Evolutionary conservation across 30 jellyfish, hydroid and myxozoan species (phyloP), one percentile per base, ranked within the genome.

Genomic region (Pelagia noctiluca): DNA sequence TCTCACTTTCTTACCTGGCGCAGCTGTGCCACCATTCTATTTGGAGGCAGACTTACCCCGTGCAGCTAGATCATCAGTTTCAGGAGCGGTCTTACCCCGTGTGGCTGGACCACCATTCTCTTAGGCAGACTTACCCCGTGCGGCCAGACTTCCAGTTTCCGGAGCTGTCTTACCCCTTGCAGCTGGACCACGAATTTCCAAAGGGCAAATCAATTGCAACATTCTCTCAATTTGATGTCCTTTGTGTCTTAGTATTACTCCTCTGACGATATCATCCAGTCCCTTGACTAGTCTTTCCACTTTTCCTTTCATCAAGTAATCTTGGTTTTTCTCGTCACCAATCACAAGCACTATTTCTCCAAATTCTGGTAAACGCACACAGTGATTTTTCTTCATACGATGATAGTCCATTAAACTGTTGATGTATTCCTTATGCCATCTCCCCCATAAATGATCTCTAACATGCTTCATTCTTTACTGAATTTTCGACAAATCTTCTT

Each of bases 221-320:
- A 71, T 80, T 38, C 89, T 78, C 72, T 78, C 89, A 24, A 61
- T 64, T 57, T 50, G 81, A 61, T 78, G 47, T 78, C 89, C 81
- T 50, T 78, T 54, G 81, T 78, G 89, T 35, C 60, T 33, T 34
- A 80, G 62, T 47, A 64, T 53, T 24, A 70, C 90, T 63, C 83
- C 90, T 8, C 83, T 22, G 29, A 22, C 63, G 16, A 0, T 81
- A 30, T 75, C 74, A 65, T 80, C 90, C 30, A 62, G 63, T 38
- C 90, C 90, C 48, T 64, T 63, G 1, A 80, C 74, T 26, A 54
- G 90, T 29, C 65, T 73, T 48, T 63, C 13, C 60, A 80, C 90
- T 64, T 35, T 80, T n/a, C 83, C 90, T 63, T 80, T 80, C 83
- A 63, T 80, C 90, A 82, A 80, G 23, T 54, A 60, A 32, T 75